phyloP scores from a whole-genome alignment of 2,113 vertebrate genomes.

The Mellivora capensis region DNA sequence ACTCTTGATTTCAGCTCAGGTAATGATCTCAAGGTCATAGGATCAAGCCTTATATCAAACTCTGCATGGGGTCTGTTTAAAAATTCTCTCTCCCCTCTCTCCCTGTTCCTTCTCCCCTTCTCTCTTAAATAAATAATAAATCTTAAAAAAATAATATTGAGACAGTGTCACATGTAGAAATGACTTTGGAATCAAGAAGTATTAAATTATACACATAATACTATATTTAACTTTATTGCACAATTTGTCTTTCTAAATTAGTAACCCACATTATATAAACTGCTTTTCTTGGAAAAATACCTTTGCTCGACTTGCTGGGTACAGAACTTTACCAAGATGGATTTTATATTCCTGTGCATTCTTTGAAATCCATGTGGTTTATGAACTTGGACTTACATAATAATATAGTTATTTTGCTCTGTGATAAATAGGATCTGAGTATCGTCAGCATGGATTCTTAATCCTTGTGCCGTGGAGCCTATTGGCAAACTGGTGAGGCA shows the following conservation, averaged over 20 bases:
- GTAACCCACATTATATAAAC: neutral
- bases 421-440: neutral
- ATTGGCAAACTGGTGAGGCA: neutral
- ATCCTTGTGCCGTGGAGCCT: neutral
- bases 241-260: constrained; percentile 1
- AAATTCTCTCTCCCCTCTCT: neutral
- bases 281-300: neutral
- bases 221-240: neutral
- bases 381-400: neutral
- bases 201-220: neutral
- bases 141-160: neutral
- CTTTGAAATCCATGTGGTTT: neutral
- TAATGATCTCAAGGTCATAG: neutral
- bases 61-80: neutral
- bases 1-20: neutral
- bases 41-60: neutral
- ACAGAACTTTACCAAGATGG: neutral
- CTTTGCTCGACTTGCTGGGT: neutral
- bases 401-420: neutral
- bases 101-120: neutral
- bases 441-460: neutral
- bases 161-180: neutral
- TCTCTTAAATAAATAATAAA: neutral
- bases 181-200: neutral
- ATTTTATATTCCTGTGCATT: neutral